Evolutionary conservation across 2,888 invertebrate species (phyloP).

Genomic region (Heteropelma amictum): DNA sequence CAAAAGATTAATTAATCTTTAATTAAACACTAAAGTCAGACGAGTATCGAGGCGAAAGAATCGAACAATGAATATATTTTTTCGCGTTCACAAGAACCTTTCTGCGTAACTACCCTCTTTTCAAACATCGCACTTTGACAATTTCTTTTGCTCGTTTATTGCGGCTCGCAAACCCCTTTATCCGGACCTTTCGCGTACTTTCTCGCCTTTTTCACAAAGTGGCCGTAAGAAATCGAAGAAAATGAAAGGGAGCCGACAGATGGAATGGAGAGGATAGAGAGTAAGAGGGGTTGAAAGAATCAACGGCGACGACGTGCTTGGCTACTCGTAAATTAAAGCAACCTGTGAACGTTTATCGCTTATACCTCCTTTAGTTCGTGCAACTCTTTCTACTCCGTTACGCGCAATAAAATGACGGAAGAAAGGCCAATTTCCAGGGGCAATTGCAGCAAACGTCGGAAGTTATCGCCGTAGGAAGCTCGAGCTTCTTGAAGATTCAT

Average conservation of each 20-base stretch:
- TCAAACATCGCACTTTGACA: too few relatives aligned
- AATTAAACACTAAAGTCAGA: too few relatives aligned
- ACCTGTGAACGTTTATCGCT: constrained; percentile 19
- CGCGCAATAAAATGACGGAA: constrained; percentile 54
- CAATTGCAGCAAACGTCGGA: constrained; percentile 53
- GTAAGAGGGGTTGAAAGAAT: constrained; percentile 3
- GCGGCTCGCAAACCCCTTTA: not conserved
- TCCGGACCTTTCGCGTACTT: constrained; percentile 10
- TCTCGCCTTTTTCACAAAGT: not conserved
- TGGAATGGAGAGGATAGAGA: not conserved
- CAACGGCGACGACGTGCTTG: constrained; percentile 37
- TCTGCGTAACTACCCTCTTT: too few relatives aligned
- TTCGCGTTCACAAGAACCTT: too few relatives aligned
- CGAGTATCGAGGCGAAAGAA: too few relatives aligned
- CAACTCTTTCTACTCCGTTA: constrained; percentile 49
- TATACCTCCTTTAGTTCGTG: constrained; percentile 29
- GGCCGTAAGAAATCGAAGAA: not conserved
- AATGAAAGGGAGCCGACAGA: constrained; percentile 1
- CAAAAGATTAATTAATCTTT: too few relatives aligned
- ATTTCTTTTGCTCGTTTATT: not conserved
- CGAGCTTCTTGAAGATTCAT: constrained; percentile 37
- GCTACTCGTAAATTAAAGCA: constrained; percentile 46
- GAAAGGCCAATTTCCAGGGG: constrained; percentile 52
- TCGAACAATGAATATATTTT: too few relatives aligned
- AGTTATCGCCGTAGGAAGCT: constrained; percentile 30